Evolutionary conservation across 1,140 invertebrate genomes (phyloP), one percentile per base, ranked within the genome.

Genomic region (Coptotermes formosanus): DNA sequence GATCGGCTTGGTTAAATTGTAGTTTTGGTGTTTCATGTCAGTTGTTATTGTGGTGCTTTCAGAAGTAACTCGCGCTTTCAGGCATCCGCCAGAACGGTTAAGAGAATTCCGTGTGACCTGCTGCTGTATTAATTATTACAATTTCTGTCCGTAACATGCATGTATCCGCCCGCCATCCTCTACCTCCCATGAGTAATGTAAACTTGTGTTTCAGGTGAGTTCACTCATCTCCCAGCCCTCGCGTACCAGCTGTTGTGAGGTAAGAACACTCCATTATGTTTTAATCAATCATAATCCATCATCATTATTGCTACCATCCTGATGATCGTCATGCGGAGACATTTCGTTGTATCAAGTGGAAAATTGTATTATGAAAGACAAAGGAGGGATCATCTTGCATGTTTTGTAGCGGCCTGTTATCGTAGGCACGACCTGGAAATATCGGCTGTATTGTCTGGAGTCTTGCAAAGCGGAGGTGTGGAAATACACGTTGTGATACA

Each of bases 241-340:
- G n/a, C 8, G 64, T 75, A 75, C 64, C n/a, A 75, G 64, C 64
- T 75, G 64, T 75, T 75, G 64, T 14, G 64, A 75, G 64, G 64
- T 75, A 75, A 75, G 64, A 75, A 75, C n/a, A 75, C 25, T 75
- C 25, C 64, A 75, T 75, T 75, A 75, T 30, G 64, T 75, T 75
- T 75, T 75, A 75, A 75, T 75, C 64, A 75, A 75, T 75, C 64
- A 75, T 75, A 75, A 75, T 75, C 64, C 64, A 75, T 75, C 64
- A 75, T 75, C 64, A 75, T 75, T 75, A 30, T 30, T n/a, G 64
- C 14, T 75, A 75, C n/a, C 64, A 75, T 75, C 64, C n/a, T 75
- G n/a, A 75, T 75, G 25, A 75, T 75, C n/a, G 25, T 75, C n/a
- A 55, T 55, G 16, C 14, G 14, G 16, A 55, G 52, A 8, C 64